Percentiles rank a stretch among this genome's conserved stretches.
These are phyloP conservation scores for Rotaria sp. DNA, from an alignment of 2,888 invertebrate species.

Conservation along the genomic window DNA sequence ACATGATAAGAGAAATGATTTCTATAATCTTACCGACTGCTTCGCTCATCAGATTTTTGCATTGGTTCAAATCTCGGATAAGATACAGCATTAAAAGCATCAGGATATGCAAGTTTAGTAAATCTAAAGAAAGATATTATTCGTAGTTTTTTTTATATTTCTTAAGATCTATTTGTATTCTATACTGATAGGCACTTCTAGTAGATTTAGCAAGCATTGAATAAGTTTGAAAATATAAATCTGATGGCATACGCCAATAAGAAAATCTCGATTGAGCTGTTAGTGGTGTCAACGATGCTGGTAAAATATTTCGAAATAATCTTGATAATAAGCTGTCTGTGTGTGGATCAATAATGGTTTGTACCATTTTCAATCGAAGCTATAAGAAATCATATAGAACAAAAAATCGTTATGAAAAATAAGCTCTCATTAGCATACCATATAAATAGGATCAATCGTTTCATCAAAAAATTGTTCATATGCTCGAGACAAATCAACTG, in stretches of 20 bases:
- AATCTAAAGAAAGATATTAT: background rate
- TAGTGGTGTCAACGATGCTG: background rate
- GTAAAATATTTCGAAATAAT: background rate
- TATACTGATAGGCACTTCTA: background rate
- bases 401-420: background rate
- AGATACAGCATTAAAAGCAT: background rate
- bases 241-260: background rate
- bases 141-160: background rate
- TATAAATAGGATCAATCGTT: background rate
- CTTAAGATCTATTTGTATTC: background rate
- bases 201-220: background rate
- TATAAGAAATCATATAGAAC: background rate
- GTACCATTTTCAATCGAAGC: background rate
- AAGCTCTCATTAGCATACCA: background rate
- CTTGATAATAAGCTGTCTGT: background rate
- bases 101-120: background rate
- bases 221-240: background rate
- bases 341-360: background rate
- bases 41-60: conserved; percentile 21
- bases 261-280: background rate
- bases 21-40: background rate
- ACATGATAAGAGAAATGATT: background rate
- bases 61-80: background rate
- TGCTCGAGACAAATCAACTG: background rate
- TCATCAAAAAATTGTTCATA: conserved; percentile 28